Evolutionary conservation across 2,888 invertebrate genomes (phyloP), one percentile per base, ranked within the genome.

Genomic region (Galeopsomyia nigrocyanea): DNA sequence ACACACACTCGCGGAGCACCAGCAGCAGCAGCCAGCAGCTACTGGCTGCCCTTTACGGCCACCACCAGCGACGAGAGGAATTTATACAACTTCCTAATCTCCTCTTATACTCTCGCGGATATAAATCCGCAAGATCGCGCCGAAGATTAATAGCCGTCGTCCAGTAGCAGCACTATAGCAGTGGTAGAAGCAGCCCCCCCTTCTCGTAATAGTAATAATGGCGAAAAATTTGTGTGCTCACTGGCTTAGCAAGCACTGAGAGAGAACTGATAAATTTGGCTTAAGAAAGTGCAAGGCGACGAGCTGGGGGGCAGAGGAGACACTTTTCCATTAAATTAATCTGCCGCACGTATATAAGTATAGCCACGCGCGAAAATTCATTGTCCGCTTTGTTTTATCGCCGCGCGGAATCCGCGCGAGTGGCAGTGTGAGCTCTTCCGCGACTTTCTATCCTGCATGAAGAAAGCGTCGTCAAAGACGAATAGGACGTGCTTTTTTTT

Each of bases 21-120:
- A 26, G 26, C 26, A 26, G 26, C 26, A 57, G 26, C 26, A 2
- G 26, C 2, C 26, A 5, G 3, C 5, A 5, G 3, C 26, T 5
- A 26, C 66, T 47, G 7, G 39, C 39, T 10, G 39, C 56, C 61
- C 62, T 60, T 61, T 71, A 61, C 61, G 66, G 50, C 66, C 47
- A 26, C 26, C 31, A 56, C 17, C 31, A 49, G 1, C 46, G 22
- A 13, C 50, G 50, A 17, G 55, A 61, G 60, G 57, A 69, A 73
- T 73, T 73, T 66, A 39, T 10, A 69, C 69, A 69, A 69, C 69
- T 69, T 66, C 66, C 73, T 73, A 73, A 73, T 73, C 63, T 68
- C 55, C 47, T 50, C 13, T 31, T n/a, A n/a, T 31, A 31, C 57
- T 31, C 51, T 14, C 47, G 51, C 60, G 13, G n/a, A 51, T 46